Evolutionary conservation across 2,888 invertebrate genomes (phyloP), one percentile per base, ranked within the genome.

Genomic region (Harpalus rubripes): DNA sequence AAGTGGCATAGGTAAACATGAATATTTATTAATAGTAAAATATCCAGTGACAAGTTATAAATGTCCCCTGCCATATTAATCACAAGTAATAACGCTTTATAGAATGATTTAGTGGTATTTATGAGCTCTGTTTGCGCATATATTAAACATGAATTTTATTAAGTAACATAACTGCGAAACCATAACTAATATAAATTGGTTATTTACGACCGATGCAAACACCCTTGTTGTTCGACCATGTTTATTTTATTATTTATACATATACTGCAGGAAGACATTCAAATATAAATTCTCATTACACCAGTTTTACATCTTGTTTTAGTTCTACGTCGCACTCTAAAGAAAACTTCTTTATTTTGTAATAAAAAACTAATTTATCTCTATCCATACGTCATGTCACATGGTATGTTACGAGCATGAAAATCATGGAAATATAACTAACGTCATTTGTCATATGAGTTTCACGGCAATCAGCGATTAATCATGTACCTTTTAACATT

Each of bases 101-200:
- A 41, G 58, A 85, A 80, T 85, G 80, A 85, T 85, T 85, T 85
- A 85, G 58, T 80, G 80, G 72, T 80, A 85, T 85, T 85, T 85
- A 80, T 80, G 80, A 79, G 85, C 32, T 59, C 79, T 80, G 85
- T 79, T 80, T 85, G 58, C 85, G 85, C 85, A 85, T 85, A 85
- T 85, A 85, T 85, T 85, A 79, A 85, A 85, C 80, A 85, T 72
- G 68, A 85, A 85, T 85, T 85, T 79, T 80, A 85, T 85, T 85
- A 85, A 85, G 85, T 80, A 85, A 85, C 85, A 78, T 78, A 85
- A 85, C 85, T 79, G 65, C 61, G 65, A 39, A 78, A 58, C 79
- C 84, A 79, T 79, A 79, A 84, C 84, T 78, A 84, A 79, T 84
- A 79, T 84, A 83, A 83, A 83, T 83, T 83, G 78, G 52, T 78